These are phyloP conservation scores for Palythoa grandis DNA, from an alignment of 92 coral and sea anemone species.

Conservation along the genomic window DNA sequence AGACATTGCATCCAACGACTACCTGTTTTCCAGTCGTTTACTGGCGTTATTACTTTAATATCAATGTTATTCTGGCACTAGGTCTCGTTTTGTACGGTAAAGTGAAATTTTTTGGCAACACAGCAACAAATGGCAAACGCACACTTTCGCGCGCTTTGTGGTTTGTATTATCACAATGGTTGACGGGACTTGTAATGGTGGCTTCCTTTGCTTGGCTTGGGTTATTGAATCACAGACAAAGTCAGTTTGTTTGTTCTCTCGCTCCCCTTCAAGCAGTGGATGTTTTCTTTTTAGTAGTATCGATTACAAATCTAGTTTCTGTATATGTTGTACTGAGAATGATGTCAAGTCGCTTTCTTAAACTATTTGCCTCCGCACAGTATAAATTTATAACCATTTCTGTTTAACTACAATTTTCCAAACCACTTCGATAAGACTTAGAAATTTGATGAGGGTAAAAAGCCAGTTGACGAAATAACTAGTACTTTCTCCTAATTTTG, in stretches of 20 bases:
- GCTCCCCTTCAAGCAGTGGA: neutral
- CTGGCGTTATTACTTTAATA: neutral
- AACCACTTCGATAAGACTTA: too few relatives aligned
- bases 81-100: conserved; percentile 17
- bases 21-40: neutral
- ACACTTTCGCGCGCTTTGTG: conserved; percentile 16
- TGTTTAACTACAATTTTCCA: neutral
- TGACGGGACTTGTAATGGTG: neutral
- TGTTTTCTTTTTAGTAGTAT: neutral
- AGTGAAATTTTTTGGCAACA: neutral
- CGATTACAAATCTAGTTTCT: conserved; percentile 18
- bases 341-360: conserved; percentile 25
- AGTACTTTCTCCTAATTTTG: too few relatives aligned
- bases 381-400: conserved; percentile 6
- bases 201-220: conserved; percentile 3
- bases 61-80: conserved; percentile 13
- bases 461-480: too few relatives aligned
- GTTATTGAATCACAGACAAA: neutral
- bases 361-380: conserved; percentile 25
- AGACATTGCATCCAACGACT: neutral
- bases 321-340: conserved; percentile 11
- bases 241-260: neutral
- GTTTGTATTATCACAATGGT: conserved; percentile 2
- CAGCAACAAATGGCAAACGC: neutral
- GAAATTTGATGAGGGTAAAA: too few relatives aligned